phyloP scores from a whole-genome alignment of 2,888 invertebrate genomes.

The Parnassius orleans region DNA sequence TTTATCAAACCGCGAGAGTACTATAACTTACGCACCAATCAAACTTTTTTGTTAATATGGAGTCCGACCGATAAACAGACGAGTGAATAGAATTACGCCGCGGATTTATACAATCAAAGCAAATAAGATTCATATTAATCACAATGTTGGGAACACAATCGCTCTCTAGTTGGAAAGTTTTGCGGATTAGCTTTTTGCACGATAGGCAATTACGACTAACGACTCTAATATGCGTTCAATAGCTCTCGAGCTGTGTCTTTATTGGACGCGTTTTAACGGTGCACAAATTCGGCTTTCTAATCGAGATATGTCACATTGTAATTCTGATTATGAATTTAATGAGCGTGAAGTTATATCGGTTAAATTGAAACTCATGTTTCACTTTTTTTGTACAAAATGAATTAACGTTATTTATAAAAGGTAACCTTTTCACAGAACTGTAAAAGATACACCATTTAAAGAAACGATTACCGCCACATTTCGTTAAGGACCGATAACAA shows the following conservation, averaged over 20 bases:
- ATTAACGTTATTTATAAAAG: not conserved
- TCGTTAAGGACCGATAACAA: constrained; percentile 57
- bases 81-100: constrained; percentile 44
- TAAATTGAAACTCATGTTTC: constrained; percentile 42
- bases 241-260: constrained; percentile 52
- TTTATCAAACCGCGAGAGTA: constrained; percentile 55
- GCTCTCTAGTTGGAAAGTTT: constrained; percentile 50
- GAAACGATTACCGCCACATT: constrained; percentile 35
- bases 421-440: constrained; percentile 18
- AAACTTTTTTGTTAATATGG: constrained; percentile 62
- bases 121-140: constrained; percentile 71
- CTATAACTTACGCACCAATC: constrained; percentile 60
- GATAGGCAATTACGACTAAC: constrained; percentile 66
- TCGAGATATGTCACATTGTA: not conserved
- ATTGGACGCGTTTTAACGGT: constrained; percentile 57
- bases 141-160: constrained; percentile 47
- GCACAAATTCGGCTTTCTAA: constrained; percentile 68
- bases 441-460: constrained; percentile 6
- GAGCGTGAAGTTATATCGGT: not conserved
- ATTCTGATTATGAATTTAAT: constrained; percentile 45
- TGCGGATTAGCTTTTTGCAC: constrained; percentile 57
- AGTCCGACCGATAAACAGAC: constrained; percentile 52
- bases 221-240: constrained; percentile 59
- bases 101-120: constrained; percentile 59
- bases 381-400: constrained; percentile 28